Base-by-base conservation (phyloP, 2,888 invertebrate genomes). In the Agrypnus murinus region DNA sequence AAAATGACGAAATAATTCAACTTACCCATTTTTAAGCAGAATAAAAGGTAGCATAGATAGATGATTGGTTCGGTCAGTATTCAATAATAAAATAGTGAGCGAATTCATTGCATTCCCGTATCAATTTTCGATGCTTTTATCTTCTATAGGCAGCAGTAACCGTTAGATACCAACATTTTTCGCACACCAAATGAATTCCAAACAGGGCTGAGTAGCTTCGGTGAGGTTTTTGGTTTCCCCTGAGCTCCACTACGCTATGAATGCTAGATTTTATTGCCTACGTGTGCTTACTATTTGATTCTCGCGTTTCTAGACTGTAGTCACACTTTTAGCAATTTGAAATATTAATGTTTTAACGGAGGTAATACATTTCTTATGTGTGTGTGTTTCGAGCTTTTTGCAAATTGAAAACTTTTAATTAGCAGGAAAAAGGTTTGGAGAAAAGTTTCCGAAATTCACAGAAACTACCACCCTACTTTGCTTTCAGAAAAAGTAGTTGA, bases 181-280 rank as follows among this genome's bases (percentile, higher is more conserved):
- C 65, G 66, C 34, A 71, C 71, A 48, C 62, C 57, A 66, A 71
- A 71, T 66, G 71, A 71, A 71, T 71, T 67, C 60, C 55, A 71
- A 71, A 59, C 45, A 67, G 64, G 57, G n/a, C 36, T 34, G 64
- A 71, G 63, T 66, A 66, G 62, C 46, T 66, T 48, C 57, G 32
- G 62, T 40, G 55, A 62, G 58, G 68, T 50, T 65, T 71, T 71
- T 63, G 64, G 60, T 53, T 65, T 55, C 62, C 68, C 66, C 43
- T 15, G 46, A 66, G 63, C 36, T 63, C 40, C 31, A 48, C 66
- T 66, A 48, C 55, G 60, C 65, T 46, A 70, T 70, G 70, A 70
- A 70, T 70, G 70, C 48, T 65, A 70, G 65, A 70, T 70, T 70
- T 70, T 63, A 62, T 68, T 62, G 68, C 53, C 40, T 70, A 65